Evolutionary conservation across 2,113 vertebrate species (phyloP).

Genomic region (Erpornis zantholeuca): DNA sequence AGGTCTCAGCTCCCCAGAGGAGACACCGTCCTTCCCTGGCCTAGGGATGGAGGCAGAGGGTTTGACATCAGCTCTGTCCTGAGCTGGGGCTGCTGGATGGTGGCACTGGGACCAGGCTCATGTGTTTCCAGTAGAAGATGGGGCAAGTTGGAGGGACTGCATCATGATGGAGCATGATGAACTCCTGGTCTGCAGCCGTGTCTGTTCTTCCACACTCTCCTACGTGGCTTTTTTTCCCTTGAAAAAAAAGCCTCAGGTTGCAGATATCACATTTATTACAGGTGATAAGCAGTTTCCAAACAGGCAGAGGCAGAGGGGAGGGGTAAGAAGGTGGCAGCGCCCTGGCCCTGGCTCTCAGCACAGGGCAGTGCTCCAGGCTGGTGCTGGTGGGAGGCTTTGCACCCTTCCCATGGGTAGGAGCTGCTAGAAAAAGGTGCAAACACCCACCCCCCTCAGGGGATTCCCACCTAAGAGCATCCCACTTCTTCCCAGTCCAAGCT

Average conservation of each 20-base stretch:
- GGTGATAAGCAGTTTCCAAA: neutral
- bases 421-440: neutral
- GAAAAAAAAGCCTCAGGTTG: neutral
- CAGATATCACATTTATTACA: neutral
- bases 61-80: neutral
- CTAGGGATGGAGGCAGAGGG: neutral
- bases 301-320: neutral
- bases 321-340: neutral
- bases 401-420: neutral
- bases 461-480: neutral
- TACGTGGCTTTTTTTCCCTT: fast-evolving
- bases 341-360: neutral
- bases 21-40: neutral
- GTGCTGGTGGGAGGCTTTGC: neutral
- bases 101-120: neutral
- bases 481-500: neutral
- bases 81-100: neutral
- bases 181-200: fast-evolving
- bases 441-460: neutral
- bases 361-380: fast-evolving
- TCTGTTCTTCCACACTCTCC: fast-evolving
- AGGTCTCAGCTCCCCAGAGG: neutral
- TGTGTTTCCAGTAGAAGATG: neutral
- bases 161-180: neutral
- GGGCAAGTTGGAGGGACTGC: neutral